Evolutionary conservation across 2,113 vertebrate species (phyloP).

Genomic region (Oreochromis aureus): DNA sequence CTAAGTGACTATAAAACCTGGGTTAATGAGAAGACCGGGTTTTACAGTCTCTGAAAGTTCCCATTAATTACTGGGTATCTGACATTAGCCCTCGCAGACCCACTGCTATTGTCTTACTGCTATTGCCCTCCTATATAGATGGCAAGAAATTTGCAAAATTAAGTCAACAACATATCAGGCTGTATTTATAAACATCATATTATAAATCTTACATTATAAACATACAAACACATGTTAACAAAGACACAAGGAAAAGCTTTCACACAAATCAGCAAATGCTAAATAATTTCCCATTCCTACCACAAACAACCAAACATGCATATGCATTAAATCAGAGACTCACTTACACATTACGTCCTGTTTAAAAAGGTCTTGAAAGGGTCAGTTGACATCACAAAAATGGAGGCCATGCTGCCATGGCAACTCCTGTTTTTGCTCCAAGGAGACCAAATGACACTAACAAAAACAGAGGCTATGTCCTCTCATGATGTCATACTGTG

Average conservation of each 20-base stretch:
- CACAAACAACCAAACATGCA: not conserved
- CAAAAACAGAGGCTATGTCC: constrained; percentile 48
- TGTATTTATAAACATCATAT: not conserved
- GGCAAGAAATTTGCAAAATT: not conserved
- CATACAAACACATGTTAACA: not conserved
- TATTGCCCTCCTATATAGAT: not conserved
- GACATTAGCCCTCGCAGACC: not conserved
- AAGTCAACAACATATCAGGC: not conserved
- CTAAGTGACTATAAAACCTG: constrained; percentile 28
- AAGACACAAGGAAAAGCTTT: not conserved
- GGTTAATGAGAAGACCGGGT: constrained; percentile 11
- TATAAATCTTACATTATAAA: not conserved
- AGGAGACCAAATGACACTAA: constrained; percentile 43
- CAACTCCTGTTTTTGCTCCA: constrained; percentile 35
- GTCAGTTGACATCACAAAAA: constrained; percentile 25
- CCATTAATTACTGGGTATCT: constrained; percentile 12
- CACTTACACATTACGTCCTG: not conserved
- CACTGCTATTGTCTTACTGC: not conserved
- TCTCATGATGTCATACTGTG: constrained; percentile 42
- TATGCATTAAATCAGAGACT: not conserved
- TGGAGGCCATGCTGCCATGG: not conserved
- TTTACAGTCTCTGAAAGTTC: constrained; percentile 31
- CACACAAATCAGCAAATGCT: not conserved
- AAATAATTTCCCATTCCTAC: not conserved
- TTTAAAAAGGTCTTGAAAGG: constrained; percentile 12